Evolutionary conservation across 1,140 invertebrate genomes (phyloP), one percentile per base, ranked within the genome.

Genomic region (Panonychus citri): DNA sequence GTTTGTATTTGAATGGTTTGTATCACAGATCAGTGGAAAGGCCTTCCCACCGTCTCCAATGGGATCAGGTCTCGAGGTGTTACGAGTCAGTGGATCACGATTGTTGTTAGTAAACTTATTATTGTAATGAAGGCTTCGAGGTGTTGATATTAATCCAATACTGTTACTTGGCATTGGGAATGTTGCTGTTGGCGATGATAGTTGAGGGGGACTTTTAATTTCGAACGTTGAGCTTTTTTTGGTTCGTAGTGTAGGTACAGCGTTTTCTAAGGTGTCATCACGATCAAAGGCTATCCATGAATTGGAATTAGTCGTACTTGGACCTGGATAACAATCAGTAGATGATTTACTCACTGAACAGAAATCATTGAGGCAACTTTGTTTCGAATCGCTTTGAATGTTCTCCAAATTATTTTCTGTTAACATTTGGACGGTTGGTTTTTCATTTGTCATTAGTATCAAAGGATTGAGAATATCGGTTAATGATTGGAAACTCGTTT

Each of bases 401-500:
- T 19, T 26, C 42, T 28, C 17, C 53, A 15, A 27, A 42, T 10
- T 55, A 8, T 12, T 26, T 34, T 54, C n/a, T 12, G 10, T 40
- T 24, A 7, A n/a, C 24, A 24, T 24, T 46, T 5, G 21, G 21
- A 19, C 24, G 42, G n/a, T 19, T 19, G 17, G 10, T 40, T 40
- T 10, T 40, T 40, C 39, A 40, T n/a, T 40, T n/a, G 10, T 42
- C 24, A 24, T 27, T 19, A 25, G 19, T 49, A 37, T 17, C 15
- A 56, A 13, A 3, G 21, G 21, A 37, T 56, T 56, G 24, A 56
- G 19, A 30, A 53, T 15, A 12, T 56, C 55, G 10, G 46, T 50
- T 12, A 56, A 13, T 12, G 55, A 56, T 40, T 56, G 55, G 2
- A 56, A 56, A 37, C 55, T 56, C 2, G 55, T 56, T 56, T 56